Evolutionary conservation across 2,888 invertebrate species (phyloP).

Genomic region (Clistopyga incitator): DNA sequence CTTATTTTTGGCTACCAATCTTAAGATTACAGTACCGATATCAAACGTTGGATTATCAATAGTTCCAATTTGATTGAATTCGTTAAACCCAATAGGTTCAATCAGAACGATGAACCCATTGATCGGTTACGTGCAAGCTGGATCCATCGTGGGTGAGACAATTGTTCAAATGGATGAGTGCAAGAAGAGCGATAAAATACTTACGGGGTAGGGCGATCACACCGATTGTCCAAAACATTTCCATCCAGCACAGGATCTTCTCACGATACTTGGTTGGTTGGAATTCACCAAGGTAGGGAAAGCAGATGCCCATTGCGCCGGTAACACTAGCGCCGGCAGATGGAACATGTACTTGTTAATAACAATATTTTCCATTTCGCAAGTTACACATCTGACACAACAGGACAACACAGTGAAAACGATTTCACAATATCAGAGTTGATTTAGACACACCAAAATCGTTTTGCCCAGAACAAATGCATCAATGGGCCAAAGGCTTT

Average conservation of each 20-base stretch:
- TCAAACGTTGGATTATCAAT: no score
- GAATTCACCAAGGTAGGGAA: constrained; percentile 93
- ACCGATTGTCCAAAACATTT: constrained; percentile 93
- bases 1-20: no score
- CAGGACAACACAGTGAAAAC: no score
- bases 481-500: no score
- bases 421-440: background rate
- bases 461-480: no score
- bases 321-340: constrained; percentile 86
- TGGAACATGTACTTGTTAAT: constrained; percentile 34
- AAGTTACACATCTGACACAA: background rate
- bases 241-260: constrained; percentile 93
- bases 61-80: no score
- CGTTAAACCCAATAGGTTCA: no score
- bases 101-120: no score
- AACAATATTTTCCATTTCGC: background rate
- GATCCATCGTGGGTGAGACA: no score
- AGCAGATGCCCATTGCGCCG: constrained; percentile 93
- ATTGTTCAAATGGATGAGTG: no score
- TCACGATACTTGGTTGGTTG: constrained; percentile 92
- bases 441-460: background rate
- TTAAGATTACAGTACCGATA: no score
- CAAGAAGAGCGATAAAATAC: constrained; percentile 68
- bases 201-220: constrained; percentile 91
- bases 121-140: no score